Conservation (phyloP, 2,797 vertebrate genomes). For the Decapterus maruadsi region DNA sequence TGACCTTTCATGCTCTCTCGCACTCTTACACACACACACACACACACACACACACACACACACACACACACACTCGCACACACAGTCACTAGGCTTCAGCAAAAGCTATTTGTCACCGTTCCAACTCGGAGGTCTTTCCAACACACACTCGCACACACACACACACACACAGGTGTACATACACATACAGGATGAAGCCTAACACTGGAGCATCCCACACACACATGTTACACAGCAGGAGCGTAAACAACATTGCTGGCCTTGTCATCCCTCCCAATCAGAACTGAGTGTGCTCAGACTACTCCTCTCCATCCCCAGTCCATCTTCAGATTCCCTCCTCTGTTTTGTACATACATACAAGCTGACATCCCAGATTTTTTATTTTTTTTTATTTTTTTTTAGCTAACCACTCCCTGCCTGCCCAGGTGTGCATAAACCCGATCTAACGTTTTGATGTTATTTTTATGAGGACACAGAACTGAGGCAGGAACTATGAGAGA, state of each 20-base stretch:
- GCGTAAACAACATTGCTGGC: constrained; percentile 69
- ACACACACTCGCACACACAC: constrained; percentile 34
- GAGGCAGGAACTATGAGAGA: constrained; percentile 49
- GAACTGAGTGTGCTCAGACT: constrained; percentile 49
- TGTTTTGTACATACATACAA: constrained; percentile 27
- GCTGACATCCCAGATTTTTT: constrained; percentile 11
- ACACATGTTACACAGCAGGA: constrained; percentile 63
- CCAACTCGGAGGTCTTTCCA: constrained; percentile 8
- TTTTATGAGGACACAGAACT: constrained; percentile 30
- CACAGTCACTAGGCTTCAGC: constrained; percentile 46
- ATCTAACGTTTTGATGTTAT: constrained; percentile 45
- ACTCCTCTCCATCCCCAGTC: constrained; percentile 17
- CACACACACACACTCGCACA: constrained; percentile 22
- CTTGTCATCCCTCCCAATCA: constrained; percentile 23
- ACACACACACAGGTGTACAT: constrained; percentile 48
- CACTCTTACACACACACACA: background rate
- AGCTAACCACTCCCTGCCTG: constrained; percentile 23
- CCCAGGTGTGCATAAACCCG: constrained; percentile 49
- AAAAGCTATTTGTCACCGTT: constrained; percentile 60
- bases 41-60: constrained; percentile 39
- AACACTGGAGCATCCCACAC: constrained; percentile 56
- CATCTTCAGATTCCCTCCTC: constrained; percentile 1
- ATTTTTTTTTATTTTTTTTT: background rate
- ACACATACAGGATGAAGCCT: constrained; percentile 65
- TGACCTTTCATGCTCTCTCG: constrained; percentile 44